These are phyloP conservation scores for Eudyptes chrysolophus DNA, from an alignment of 2,113 vertebrate species.

Conservation along the genomic window DNA sequence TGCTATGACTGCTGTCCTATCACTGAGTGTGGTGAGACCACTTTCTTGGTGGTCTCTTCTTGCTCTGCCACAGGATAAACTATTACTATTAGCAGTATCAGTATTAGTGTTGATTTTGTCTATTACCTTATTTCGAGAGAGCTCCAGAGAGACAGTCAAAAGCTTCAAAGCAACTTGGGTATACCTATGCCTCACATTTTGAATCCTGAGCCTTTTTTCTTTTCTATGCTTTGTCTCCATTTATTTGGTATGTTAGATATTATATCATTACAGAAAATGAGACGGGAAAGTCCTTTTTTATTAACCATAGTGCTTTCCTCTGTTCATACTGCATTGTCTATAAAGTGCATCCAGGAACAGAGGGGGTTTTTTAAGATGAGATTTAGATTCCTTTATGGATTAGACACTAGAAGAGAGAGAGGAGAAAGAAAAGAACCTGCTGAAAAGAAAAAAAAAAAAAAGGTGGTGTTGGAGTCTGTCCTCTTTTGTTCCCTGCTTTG, in stretches of 20 bases:
- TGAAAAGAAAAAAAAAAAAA: not conserved
- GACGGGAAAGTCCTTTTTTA: not conserved
- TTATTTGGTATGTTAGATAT: not conserved
- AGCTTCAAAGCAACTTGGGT: not conserved
- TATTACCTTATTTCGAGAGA: not conserved
- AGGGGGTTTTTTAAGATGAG: not conserved
- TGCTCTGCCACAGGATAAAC: not conserved
- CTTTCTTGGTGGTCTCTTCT: not conserved
- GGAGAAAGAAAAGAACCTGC: rapidly evolving
- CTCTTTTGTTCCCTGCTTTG: not conserved
- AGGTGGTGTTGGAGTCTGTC: not conserved
- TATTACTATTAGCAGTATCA: not conserved
- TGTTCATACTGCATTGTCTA: not conserved
- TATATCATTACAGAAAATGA: not conserved
- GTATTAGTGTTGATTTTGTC: not conserved
- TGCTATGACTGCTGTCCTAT: not conserved
- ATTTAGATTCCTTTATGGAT: not conserved
- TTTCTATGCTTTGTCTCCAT: not conserved
- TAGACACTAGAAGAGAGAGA: not conserved
- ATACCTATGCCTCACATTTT: not conserved
- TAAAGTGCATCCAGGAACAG: not conserved
- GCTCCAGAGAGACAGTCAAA: not conserved
- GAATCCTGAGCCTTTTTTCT: not conserved
- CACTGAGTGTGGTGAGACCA: not conserved
- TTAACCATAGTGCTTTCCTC: not conserved